Base-by-base conservation (phyloP, 2,888 invertebrate species). In the Pyrgus malvae region DNA sequence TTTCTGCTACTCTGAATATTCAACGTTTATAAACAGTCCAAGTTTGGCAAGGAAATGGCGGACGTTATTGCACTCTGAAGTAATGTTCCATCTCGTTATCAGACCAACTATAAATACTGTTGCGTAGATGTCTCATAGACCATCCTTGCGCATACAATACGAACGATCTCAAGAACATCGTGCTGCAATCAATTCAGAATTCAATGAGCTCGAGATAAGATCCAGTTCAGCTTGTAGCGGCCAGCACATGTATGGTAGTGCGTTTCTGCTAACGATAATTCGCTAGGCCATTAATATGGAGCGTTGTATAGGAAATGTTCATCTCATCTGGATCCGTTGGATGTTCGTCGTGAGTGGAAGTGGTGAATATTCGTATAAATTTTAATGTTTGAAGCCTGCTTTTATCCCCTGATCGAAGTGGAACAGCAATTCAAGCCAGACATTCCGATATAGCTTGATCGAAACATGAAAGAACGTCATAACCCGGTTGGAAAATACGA, bases 221-320 rank as follows among this genome's bases (percentile, higher is more conserved):
- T 45, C 54, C 25, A 54, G 23, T 46, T 46, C 19, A 33, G 46
- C 25, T 54, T 38, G 46, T 37, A 4, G 12, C 19, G 2, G 11
- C 25, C 9, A 40, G 19, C 9, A 25, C 35, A 44, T 23, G 40
- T 31, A 40, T 16, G 46, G 40, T 14, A 27, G 23, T 38, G 46
- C 33, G 40, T 53, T 5, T 12, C 14, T 19, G 29, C 44, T 69
- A 68, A 69, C 69, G 68, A 69, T 69, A 68, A 69, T 69, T 69
- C 68, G 66, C 66, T 56, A 63, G 63, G 62, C 66, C 67, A 68
- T 69, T 68, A 69, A 67, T 67, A 68, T 65, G 59, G 56, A 64
- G 60, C 60, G 63, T 64, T 67, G 66, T 67, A 64, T 60, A 66
- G 67, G 65, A 68, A 68, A 67, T 61, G 66, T 64, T 61, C 62